Percentiles rank a stretch among this genome's conserved stretches.
Conservation (phyloP, 2,113 vertebrate species). For the Melanotaenia duboulayi region DNA sequence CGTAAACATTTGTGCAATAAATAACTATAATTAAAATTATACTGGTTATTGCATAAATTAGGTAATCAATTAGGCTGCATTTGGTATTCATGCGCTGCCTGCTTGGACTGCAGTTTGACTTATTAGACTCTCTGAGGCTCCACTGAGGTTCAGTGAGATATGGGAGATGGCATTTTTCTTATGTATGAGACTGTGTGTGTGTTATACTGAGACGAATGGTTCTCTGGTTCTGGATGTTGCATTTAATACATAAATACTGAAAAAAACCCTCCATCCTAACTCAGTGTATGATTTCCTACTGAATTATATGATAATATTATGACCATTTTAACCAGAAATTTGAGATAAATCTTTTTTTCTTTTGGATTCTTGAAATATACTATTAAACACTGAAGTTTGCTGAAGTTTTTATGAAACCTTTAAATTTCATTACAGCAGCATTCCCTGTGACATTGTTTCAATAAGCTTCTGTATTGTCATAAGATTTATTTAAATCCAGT, state of each 20-base stretch:
- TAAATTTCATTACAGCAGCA: too few relatives aligned
- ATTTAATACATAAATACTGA: neutral
- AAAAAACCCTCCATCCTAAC: neutral
- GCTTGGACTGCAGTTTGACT: slow-evolving; percentile 74
- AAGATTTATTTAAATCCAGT: too few relatives aligned
- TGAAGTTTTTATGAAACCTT: too few relatives aligned
- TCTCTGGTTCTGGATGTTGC: slow-evolving; percentile 2
- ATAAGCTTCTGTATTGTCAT: too few relatives aligned
- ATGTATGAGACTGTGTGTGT: slow-evolving; percentile 21
- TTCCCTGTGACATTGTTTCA: too few relatives aligned
- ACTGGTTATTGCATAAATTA: slow-evolving; percentile 80
- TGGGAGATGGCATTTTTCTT: slow-evolving; percentile 43
- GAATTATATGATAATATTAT: too few relatives aligned
- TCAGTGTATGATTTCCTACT: too few relatives aligned
- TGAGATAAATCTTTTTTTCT: too few relatives aligned
- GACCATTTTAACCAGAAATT: too few relatives aligned
- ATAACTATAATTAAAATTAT: slow-evolving; percentile 78
- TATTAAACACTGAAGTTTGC: too few relatives aligned
- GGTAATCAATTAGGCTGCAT: slow-evolving; percentile 80
- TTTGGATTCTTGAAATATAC: too few relatives aligned
- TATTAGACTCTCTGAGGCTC: slow-evolving; percentile 66
- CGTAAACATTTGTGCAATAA: slow-evolving; percentile 76
- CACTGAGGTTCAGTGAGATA: slow-evolving; percentile 45
- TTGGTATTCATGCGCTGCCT: slow-evolving; percentile 83
- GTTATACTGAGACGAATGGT: slow-evolving; percentile 14